Base-by-base conservation (phyloP, 2,113 vertebrate genomes). In the Nycticryphes semicollaris region DNA sequence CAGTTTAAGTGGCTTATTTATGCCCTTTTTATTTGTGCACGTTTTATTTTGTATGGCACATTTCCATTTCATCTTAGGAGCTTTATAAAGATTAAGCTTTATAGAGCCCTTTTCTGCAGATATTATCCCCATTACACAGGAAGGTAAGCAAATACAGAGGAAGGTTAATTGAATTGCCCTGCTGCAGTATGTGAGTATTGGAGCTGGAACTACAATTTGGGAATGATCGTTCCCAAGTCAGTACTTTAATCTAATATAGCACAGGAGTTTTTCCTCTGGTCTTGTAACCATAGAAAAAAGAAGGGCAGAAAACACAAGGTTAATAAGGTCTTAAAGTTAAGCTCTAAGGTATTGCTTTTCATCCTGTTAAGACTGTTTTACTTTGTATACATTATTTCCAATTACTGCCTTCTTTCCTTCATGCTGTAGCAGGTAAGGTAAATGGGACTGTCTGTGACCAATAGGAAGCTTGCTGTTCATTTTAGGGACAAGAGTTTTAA, bases 121-220 rank as follows among this genome's bases (percentile, higher is more conserved):
- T 96, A 68, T 68, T 96, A 92, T 93, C 85, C 88, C 43, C 43
- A 51, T 92, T 96, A 90, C 35, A 86, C 68, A 81, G 83, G 90
- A 95, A 96, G 79, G 84, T 88, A 94, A 95, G 82, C 68, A 95
- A 93, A 96, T 86, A 86, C 20, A 84, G 88, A 53, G 56, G 90
- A 92, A 95, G 74, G 85, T 93, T 96, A 97, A 96, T 96, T 95
- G 86, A 95, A 96, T 95, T 96, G 89, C 81, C 22, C 74, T 85
- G 48, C 77, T 91, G 62, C 66, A 76, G 48, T 75, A 69, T 94
- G 60, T 86, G 72, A 94, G 39, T 90, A 68, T 43, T 88, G 67
- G 76, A 93, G 76, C 88, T 95, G 84, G 73, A 90, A 47, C 92
- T 90, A 90, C 83, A 78, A 50, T 94, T 90, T 75, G 92, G 83